Conservation (phyloP, 2,797 vertebrate species). For the Nannoperca australis region DNA sequence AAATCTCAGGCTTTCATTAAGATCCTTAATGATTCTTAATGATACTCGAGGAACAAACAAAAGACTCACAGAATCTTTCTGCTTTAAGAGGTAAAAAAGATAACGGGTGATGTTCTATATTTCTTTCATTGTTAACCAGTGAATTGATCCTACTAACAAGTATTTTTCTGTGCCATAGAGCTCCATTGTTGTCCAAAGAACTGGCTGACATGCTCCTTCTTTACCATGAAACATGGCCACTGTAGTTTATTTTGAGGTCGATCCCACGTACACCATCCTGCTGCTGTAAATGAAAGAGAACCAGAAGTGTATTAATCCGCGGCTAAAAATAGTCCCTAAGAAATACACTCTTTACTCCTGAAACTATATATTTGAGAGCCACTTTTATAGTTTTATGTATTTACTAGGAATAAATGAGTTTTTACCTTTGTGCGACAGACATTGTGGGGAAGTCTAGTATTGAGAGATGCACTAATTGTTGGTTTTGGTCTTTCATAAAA, state of each 20-base stretch:
- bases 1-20: constrained; percentile 49
- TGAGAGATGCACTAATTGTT: background rate
- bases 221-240: background rate
- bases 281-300: background rate
- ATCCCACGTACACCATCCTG: background rate
- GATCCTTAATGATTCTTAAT: constrained; percentile 41
- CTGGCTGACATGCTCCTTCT: background rate
- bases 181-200: background rate
- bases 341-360: background rate
- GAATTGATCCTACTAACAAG: constrained; percentile 3
- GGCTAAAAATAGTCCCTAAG: background rate
- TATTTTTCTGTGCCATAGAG: background rate
- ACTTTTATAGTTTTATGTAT: background rate
- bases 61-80: constrained; percentile 36
- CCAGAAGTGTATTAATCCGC: background rate
- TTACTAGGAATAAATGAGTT: background rate
- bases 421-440: background rate
- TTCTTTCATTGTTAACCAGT: background rate
- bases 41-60: constrained; percentile 21
- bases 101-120: background rate
- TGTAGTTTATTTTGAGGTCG: background rate
- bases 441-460: too few relatives aligned
- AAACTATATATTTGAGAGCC: background rate
- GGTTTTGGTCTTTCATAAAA: background rate
- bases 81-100: constrained; percentile 25